Percentiles rank a stretch among this genome's conserved stretches.
phyloP scores from a whole-genome alignment of 2,797 vertebrate genomes.

The Diplodus puntazzo region DNA sequence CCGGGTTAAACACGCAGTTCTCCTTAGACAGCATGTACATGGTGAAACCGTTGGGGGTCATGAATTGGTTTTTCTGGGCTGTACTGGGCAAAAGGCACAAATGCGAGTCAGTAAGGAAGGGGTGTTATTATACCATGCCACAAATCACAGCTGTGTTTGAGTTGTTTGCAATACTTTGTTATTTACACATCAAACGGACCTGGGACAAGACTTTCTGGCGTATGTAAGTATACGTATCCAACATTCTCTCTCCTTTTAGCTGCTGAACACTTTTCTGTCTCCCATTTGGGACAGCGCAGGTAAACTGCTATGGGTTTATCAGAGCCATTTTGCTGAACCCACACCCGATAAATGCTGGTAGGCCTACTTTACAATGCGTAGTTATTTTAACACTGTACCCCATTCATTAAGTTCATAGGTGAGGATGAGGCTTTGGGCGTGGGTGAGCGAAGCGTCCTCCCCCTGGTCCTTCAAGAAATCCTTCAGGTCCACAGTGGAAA shows the following conservation, averaged over 20 bases:
- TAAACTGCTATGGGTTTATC: not conserved
- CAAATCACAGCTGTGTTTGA: too few relatives aligned
- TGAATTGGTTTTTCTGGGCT: conserved; percentile 88
- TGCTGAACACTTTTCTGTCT: not conserved
- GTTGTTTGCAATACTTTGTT: too few relatives aligned
- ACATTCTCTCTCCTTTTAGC: not conserved
- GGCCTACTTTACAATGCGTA: not conserved
- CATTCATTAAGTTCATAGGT: conserved; percentile 92
- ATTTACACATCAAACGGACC: not conserved
- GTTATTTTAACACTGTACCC: conserved; percentile 80
- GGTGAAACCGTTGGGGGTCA: conserved; percentile 96
- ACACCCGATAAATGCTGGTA: not conserved
- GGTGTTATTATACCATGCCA: not conserved
- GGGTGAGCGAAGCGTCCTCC: conserved; percentile 86
- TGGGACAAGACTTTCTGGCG: not conserved
- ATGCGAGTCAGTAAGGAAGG: not conserved
- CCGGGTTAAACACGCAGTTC: conserved; percentile 88
- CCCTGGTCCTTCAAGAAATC: conserved; percentile 93
- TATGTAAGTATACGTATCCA: not conserved
- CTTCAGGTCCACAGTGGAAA: conserved; percentile 90
- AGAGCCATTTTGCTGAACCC: not conserved
- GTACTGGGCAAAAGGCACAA: conserved; percentile 56
- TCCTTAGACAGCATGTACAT: conserved; percentile 95
- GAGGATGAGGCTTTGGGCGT: conserved; percentile 87
- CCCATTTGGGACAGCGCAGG: not conserved